A percentile compares a stretch with the other conserved stretches of the same genome.
phyloP scores from a whole-genome alignment of 53 echinoderm and acorn worm genomes.

The Apostichopus leukothele region DNA sequence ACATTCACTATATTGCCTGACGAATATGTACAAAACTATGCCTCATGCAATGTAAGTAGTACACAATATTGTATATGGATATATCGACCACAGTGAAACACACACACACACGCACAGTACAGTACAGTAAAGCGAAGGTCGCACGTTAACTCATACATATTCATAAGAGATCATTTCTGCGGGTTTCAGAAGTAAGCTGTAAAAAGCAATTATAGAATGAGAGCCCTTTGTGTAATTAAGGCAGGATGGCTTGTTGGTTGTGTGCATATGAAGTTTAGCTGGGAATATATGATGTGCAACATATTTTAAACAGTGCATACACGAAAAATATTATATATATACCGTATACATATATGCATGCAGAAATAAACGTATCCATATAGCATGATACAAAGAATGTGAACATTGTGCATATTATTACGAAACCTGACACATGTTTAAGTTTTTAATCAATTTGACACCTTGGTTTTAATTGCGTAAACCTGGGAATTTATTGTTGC shows the following conservation, averaged over 20 bases:
- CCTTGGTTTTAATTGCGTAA: too few species aligned
- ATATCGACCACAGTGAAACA: background rate
- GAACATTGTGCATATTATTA: background rate
- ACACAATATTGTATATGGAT: background rate
- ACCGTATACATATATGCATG: background rate
- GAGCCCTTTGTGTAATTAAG: slow-evolving; percentile 50
- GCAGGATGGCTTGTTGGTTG: slow-evolving; percentile 42
- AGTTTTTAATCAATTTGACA: background rate
- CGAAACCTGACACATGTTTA: background rate
- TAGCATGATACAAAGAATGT: background rate
- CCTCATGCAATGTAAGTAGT: background rate
- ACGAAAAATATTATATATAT: background rate
- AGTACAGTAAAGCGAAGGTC: slow-evolving; percentile 26
- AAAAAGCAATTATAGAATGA: slow-evolving; percentile 49
- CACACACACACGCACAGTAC: background rate
- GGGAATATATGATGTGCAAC: background rate
- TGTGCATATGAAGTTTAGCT: slow-evolving; percentile 3
- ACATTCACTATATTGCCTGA: background rate
- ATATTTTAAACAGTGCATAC: background rate
- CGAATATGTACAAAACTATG: slow-evolving; percentile 31
- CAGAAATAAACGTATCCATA: background rate
- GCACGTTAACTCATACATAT: slow-evolving; percentile 13
- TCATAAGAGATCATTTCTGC: slow-evolving; percentile 31
- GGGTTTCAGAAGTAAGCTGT: slow-evolving; percentile 51
- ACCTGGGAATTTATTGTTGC: too few species aligned